Percentiles rank a stretch among this genome's conserved stretches.
These are phyloP conservation scores for Gavia stellata DNA, from an alignment of 2,113 vertebrate species.

Conservation along the genomic window DNA sequence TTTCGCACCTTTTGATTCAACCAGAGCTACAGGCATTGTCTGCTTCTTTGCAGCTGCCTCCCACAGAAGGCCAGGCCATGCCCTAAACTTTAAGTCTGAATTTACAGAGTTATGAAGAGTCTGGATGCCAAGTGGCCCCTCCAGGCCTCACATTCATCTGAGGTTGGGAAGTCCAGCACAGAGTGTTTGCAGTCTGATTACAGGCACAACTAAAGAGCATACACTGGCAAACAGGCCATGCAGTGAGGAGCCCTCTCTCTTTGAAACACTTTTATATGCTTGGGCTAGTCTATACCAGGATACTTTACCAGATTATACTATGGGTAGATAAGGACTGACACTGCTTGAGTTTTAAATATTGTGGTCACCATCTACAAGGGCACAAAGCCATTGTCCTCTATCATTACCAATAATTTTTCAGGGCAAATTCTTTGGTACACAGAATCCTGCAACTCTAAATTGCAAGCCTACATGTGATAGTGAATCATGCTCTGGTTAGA, in stretches of 20 bases:
- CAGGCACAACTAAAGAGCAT: not conserved
- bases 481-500: not conserved
- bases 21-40: not conserved
- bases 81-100: conserved; percentile 9
- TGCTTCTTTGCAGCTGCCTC: not conserved
- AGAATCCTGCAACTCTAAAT: not conserved
- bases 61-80: not conserved
- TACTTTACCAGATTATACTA: not conserved
- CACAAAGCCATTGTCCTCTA: not conserved
- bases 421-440: not conserved
- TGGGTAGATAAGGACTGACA: not conserved
- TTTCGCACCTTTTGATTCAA: not conserved
- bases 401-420: not conserved
- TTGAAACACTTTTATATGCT: not conserved
- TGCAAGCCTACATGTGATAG: not conserved
- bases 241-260: not conserved
- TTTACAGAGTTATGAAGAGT: not conserved
- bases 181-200: not conserved
- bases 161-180: not conserved
- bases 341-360: not conserved
- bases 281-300: not conserved
- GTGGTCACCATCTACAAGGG: not conserved
- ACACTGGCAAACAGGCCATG: not conserved
- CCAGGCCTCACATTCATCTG: not conserved
- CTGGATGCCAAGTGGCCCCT: conserved; percentile 30